Conservation (phyloP, 2,888 invertebrate genomes). For the Resseliella maxima region DNA sequence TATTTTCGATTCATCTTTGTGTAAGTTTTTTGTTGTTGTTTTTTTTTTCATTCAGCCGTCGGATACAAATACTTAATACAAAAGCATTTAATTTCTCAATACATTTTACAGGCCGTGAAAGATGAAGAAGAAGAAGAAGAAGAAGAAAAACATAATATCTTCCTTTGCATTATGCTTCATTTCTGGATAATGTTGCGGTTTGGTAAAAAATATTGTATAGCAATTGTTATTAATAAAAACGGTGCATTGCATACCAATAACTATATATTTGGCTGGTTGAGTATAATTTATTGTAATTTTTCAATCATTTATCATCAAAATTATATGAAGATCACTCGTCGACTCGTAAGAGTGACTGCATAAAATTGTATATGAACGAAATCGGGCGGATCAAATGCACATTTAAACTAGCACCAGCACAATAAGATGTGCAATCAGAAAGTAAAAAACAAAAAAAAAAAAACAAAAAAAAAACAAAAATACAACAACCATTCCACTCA, state of each 20-base stretch:
- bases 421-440: background rate
- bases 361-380: background rate
- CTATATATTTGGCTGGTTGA: background rate
- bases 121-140: background rate
- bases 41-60: background rate
- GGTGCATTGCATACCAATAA: background rate
- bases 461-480: background rate
- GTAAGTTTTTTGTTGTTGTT: background rate
- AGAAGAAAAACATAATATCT: background rate
- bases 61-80: background rate
- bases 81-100: background rate
- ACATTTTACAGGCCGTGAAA: background rate
- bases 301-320: constrained; percentile 52
- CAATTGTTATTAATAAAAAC: background rate
- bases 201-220: background rate
- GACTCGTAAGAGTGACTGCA: background rate
- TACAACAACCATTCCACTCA: background rate
- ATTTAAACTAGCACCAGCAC: background rate
- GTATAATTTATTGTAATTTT: constrained; percentile 46
- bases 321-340: constrained; percentile 16
- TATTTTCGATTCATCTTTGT: too few species aligned
- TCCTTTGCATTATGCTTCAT: background rate
- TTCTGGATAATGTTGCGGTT: background rate
- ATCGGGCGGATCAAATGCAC: background rate
- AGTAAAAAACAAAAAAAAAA: background rate